Evolutionary conservation across 1,140 invertebrate genomes (phyloP), one percentile per base, ranked within the genome.

Genomic region (Maconellicoccus hirsutus): DNA sequence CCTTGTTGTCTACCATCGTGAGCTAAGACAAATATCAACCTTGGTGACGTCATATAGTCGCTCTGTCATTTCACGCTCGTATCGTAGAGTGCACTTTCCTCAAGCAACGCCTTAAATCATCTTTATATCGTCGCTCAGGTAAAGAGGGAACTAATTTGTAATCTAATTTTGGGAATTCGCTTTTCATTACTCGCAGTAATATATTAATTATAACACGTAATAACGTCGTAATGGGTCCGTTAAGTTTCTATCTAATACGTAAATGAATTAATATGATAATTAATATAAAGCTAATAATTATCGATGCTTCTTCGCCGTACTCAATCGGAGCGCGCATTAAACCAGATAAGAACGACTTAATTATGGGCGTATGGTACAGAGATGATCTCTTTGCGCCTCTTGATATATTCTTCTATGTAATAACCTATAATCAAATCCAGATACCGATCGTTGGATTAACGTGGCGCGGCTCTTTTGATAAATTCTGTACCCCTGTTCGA

Each of bases 251-350:
- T 14, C 4, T 52, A 38, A 16, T 52, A 52, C 42, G 6, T 66
- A 66, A 66, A 66, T 66, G 25, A 66, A 66, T 66, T 66, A 66
- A 66, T 66, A 66, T 66, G 21, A 23, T 66, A 66, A 66, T 66
- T 66, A 66, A 66, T 66, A 66, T 26, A 16, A 52, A 66, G 10
- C 61, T 66, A 26, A 26, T 66, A 66, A 66, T 66, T 66, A 66
- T 26, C 25, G 19, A 22, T 33, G 29, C 29, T 59, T 59, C 3
- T 23, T 66, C 10, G 61, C 6, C 14, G 61, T 26, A 66, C 61
- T 19, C 16, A 19, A n/a, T 22, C 16, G 52, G 4, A 19, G 25
- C 8, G 25, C 21, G 16, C 61, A 66, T 66, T 66, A 66, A 66
- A 25, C 61, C 61, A 66, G 25, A 52, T 52, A 52, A 52, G 42